These are phyloP conservation scores for Erynnis tages DNA, from an alignment of 2,888 invertebrate species.

Conservation along the genomic window DNA sequence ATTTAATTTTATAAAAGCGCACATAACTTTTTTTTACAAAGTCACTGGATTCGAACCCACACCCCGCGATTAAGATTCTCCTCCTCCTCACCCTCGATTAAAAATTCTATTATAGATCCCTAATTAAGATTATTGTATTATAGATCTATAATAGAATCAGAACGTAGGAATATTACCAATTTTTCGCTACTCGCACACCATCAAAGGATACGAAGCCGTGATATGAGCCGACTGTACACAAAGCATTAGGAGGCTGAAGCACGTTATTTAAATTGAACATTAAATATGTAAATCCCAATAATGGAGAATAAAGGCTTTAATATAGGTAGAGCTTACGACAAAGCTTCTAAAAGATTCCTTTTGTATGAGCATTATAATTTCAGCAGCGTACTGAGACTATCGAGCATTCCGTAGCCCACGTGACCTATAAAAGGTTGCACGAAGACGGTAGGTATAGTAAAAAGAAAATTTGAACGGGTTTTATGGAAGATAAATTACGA, in stretches of 20 bases:
- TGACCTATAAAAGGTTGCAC: neutral
- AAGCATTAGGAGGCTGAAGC: neutral
- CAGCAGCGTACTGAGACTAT: neutral
- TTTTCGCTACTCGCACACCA: neutral
- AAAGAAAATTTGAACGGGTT: too few relatives aligned
- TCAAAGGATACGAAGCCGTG: neutral
- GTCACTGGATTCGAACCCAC: too few relatives aligned
- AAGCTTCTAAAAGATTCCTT: constrained; percentile 11
- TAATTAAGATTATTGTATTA: too few relatives aligned
- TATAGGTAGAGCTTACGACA: constrained; percentile 1
- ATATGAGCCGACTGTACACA: neutral
- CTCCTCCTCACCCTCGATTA: too few relatives aligned
- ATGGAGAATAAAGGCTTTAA: constrained; percentile 14
- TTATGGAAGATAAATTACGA: too few relatives aligned
- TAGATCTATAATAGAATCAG: too few relatives aligned
- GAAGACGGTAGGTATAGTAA: too few relatives aligned
- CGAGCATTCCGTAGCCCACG: neutral
- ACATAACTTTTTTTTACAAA: too few relatives aligned
- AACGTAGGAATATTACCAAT: neutral
- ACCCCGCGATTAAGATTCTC: too few relatives aligned
- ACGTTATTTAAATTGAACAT: constrained; percentile 17
- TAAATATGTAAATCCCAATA: constrained; percentile 12
- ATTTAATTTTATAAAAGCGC: too few relatives aligned
- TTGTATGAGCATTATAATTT: constrained; percentile 4
- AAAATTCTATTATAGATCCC: too few relatives aligned